phyloP scores from a whole-genome alignment of 2,113 vertebrate species.

The Suncus etruscus region DNA sequence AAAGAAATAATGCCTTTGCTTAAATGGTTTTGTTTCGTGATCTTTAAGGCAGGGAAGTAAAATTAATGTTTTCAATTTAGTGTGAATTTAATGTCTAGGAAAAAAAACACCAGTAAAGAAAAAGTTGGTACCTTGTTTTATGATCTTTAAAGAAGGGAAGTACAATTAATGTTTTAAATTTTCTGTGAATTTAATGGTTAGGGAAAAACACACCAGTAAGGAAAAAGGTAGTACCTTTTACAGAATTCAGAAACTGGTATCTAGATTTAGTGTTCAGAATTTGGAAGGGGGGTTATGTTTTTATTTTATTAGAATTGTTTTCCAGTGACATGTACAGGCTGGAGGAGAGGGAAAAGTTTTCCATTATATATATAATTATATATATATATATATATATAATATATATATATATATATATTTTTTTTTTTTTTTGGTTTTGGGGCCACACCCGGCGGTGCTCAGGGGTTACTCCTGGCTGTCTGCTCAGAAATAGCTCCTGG shows the following conservation, averaged over 20 bases:
- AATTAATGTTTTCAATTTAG: slow-evolving; percentile 15
- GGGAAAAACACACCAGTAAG: not conserved
- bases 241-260: slow-evolving; percentile 6
- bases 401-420: too few species aligned
- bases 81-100: too few species aligned
- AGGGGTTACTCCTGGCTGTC: too few species aligned
- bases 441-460: too few species aligned
- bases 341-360: not conserved
- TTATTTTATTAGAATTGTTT: not conserved
- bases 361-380: not conserved
- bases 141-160: not conserved
- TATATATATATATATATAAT: not conserved
- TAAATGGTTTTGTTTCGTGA: slow-evolving; percentile 8
- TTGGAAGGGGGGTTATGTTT: slow-evolving; percentile 9
- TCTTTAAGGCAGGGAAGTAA: not conserved
- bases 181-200: slow-evolving; percentile 10
- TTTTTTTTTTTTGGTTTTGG: too few species aligned
- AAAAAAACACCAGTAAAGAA: too few species aligned
- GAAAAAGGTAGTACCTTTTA: not conserved
- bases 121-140: not conserved
- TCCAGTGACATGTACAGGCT: not conserved
- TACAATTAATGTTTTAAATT: slow-evolving; percentile 29
- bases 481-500: too few species aligned
- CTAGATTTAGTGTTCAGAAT: slow-evolving; percentile 46
- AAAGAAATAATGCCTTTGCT: slow-evolving; percentile 21